Conservation (phyloP, 1,140 invertebrate genomes). For the Papilio aristodemus region DNA sequence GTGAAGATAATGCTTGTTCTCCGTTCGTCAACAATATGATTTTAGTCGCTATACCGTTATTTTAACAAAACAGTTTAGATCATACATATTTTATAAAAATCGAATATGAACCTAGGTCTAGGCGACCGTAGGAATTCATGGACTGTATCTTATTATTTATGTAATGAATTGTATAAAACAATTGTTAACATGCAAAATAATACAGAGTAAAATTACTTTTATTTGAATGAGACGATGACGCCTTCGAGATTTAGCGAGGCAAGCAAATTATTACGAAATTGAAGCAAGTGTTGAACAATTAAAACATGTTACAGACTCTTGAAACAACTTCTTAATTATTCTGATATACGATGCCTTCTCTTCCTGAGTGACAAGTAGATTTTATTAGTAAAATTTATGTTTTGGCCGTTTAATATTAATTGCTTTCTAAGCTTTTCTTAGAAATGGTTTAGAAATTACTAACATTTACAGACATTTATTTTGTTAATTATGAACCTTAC, state of each 20-base stretch:
- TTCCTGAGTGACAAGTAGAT: neutral
- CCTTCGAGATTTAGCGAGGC: neutral
- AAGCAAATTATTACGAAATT: neutral
- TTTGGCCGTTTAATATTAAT: neutral
- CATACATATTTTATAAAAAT: too few relatives aligned
- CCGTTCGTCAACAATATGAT: too few relatives aligned
- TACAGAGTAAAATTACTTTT: neutral
- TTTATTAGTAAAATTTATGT: neutral
- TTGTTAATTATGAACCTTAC: too few relatives aligned
- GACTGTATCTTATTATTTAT: too few relatives aligned
- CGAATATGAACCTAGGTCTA: too few relatives aligned
- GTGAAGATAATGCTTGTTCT: too few relatives aligned
- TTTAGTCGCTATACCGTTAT: too few relatives aligned
- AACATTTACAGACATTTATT: neutral
- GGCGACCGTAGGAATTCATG: too few relatives aligned
- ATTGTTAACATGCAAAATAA: too few relatives aligned
- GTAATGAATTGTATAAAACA: too few relatives aligned
- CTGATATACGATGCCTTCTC: neutral
- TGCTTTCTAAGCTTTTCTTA: neutral
- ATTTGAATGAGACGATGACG: too few relatives aligned
- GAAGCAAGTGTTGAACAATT: constrained; percentile 5
- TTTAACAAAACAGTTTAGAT: too few relatives aligned
- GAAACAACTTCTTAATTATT: constrained; percentile 10
- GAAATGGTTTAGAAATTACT: neutral
- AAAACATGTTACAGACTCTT: constrained; percentile 13